phyloP scores from a whole-genome alignment of 30 jellyfish, hydroid and myxozoan species.

The Mastigias papua region DNA sequence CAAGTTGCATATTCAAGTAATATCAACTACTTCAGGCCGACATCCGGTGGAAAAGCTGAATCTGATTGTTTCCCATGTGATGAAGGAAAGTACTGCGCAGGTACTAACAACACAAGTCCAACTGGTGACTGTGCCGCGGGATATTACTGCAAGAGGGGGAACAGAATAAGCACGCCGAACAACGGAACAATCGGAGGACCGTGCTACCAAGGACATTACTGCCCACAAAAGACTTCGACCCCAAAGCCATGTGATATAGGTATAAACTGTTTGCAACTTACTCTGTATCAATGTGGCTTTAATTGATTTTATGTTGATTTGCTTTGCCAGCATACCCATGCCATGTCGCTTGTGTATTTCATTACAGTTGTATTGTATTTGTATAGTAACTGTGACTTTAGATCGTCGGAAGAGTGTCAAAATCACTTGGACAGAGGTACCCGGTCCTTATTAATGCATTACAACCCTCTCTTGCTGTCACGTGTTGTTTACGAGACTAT shows the following conservation, averaged over 20 bases:
- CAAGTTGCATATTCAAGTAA: no score
- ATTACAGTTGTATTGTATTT: no score
- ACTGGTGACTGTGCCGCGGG: slow-evolving; percentile 93
- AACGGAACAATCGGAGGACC: slow-evolving; percentile 91
- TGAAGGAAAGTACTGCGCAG: slow-evolving; percentile 93
- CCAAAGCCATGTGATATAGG: slow-evolving; percentile 89
- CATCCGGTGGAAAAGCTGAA: slow-evolving; percentile 90
- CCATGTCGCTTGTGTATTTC: no score
- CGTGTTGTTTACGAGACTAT: no score
- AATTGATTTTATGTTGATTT: background rate
- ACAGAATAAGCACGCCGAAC: slow-evolving; percentile 86
- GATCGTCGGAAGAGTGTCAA: no score
- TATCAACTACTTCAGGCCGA: slow-evolving; percentile 83
- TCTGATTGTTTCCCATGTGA: slow-evolving; percentile 84
- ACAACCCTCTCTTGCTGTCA: no score
- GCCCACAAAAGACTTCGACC: slow-evolving; percentile 83
- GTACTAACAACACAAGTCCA: slow-evolving; percentile 91
- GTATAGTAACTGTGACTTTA: no score
- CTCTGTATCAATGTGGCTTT: no score
- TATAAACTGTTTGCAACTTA: background rate
- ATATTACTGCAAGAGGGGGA: slow-evolving; percentile 95
- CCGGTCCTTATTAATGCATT: no score
- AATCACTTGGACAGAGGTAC: no score
- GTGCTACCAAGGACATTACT: slow-evolving; percentile 91
- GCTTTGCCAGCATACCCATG: no score